These are phyloP conservation scores for Gisinianus flammeolus DNA, from an alignment of 2,888 invertebrate genomes.

Conservation along the genomic window DNA sequence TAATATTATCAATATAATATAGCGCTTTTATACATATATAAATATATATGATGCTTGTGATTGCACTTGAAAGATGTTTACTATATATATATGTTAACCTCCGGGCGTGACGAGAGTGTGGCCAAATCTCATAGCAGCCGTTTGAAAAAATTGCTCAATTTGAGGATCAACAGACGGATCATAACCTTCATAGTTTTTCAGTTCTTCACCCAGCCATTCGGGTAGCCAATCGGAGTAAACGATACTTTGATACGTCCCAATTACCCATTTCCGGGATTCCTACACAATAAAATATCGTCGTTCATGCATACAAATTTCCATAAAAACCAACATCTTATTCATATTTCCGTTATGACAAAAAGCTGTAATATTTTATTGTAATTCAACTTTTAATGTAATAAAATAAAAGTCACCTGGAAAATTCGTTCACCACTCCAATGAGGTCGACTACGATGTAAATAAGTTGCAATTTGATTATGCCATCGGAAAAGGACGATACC, in stretches of 20 bases:
- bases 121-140: conserved; percentile 69
- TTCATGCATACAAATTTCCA: background rate
- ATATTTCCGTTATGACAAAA: too few species aligned
- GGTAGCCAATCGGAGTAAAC: conserved; percentile 66
- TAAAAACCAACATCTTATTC: too few species aligned
- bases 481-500: conserved; percentile 67
- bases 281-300: conserved; percentile 17
- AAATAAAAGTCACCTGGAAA: conserved; percentile 61
- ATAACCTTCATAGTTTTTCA: conserved; percentile 60
- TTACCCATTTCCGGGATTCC: conserved; percentile 68
- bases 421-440: conserved; percentile 65
- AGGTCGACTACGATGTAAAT: conserved; percentile 60
- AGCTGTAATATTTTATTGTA: too few species aligned
- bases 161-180: conserved; percentile 64
- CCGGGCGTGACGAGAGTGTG: conserved; percentile 67
- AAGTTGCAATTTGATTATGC: conserved; percentile 65
- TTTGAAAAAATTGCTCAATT: conserved; percentile 69
- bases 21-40: too few species aligned
- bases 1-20: too few species aligned
- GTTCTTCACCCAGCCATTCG: conserved; percentile 61
- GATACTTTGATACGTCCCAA: conserved; percentile 66
- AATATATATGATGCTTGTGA: too few species aligned
- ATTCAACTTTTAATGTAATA: too few species aligned
- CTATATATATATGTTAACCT: too few species aligned
- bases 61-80: too few species aligned